These are phyloP conservation scores for Hemaris fuciformis DNA, from an alignment of 2,888 invertebrate genomes.

Conservation along the genomic window DNA sequence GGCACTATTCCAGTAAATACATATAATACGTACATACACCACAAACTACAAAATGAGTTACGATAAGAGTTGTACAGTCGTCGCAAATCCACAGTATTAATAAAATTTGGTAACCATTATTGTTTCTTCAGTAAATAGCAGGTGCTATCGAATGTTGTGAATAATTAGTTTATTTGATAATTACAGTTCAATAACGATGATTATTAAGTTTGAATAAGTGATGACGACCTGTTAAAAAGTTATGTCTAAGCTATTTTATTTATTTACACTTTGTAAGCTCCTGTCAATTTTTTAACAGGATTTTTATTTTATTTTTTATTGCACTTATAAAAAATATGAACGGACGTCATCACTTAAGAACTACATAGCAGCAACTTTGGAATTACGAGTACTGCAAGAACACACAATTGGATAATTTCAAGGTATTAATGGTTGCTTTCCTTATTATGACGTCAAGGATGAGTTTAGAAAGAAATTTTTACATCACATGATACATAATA, in stretches of 20 bases:
- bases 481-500: slow-evolving; percentile 62
- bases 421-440: slow-evolving; percentile 68
- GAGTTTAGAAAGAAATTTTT: slow-evolving; percentile 34
- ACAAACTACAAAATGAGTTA: slow-evolving; percentile 78
- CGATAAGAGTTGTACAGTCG: slow-evolving; percentile 73
- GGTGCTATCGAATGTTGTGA: neutral
- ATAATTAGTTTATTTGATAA: neutral
- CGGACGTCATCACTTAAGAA: slow-evolving; percentile 56
- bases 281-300: neutral
- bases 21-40: slow-evolving; percentile 79
- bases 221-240: slow-evolving; percentile 31
- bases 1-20: slow-evolving; percentile 71
- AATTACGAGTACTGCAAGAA: slow-evolving; percentile 77
- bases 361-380: slow-evolving; percentile 64
- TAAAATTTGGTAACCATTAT: neutral
- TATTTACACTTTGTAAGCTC: neutral
- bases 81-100: slow-evolving; percentile 73
- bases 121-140: neutral
- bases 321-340: slow-evolving; percentile 10
- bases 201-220: slow-evolving; percentile 24
- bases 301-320: neutral
- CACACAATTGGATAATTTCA: slow-evolving; percentile 69
- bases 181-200: neutral
- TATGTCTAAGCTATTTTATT: neutral
- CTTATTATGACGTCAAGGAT: slow-evolving; percentile 66